A percentile compares a stretch with the other conserved stretches of the same genome.
Evolutionary conservation across 2,113 vertebrate genomes (phyloP).

Genomic region (Halcyon malimbica): DNA sequence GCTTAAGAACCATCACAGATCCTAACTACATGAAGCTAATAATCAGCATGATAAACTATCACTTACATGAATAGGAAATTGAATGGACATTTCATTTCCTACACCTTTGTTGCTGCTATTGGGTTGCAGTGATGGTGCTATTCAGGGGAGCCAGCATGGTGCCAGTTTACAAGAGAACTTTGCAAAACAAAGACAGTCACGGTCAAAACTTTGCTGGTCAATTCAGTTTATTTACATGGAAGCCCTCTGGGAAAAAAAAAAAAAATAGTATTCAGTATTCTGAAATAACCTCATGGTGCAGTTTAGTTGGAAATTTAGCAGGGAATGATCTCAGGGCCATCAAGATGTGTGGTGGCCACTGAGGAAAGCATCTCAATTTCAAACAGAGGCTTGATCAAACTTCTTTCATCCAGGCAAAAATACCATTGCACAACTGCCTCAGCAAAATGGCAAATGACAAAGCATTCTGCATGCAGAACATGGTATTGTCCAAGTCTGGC

Average conservation of each 20-base stretch:
- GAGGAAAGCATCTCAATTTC: not conserved
- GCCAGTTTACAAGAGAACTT: conserved; percentile 74
- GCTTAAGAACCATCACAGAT: conserved; percentile 17
- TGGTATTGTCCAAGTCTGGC: not conserved
- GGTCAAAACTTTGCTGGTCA: conserved; percentile 75
- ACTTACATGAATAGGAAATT: conserved; percentile 71
- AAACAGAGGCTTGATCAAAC: not conserved
- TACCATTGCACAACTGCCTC: not conserved
- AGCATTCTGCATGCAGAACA: not conserved
- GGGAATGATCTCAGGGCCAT: not conserved
- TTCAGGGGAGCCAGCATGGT: conserved; percentile 67
- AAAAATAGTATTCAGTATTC: not conserved
- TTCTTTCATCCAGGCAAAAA: not conserved
- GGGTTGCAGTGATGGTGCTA: conserved; percentile 53
- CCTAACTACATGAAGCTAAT: conserved; percentile 50
- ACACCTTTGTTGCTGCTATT: conserved; percentile 66
- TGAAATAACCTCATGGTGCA: not conserved
- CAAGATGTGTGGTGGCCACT: not conserved
- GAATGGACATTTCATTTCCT: conserved; percentile 74
- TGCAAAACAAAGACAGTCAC: conserved; percentile 80
- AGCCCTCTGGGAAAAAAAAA: conserved; percentile 9
- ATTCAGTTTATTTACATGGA: conserved; percentile 66
- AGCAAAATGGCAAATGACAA: not conserved
- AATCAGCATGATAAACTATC: conserved; percentile 65
- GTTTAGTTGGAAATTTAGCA: not conserved